These are phyloP conservation scores for Clarias gariepinus DNA, from an alignment of 2,113 vertebrate genomes.

Conservation along the genomic window DNA sequence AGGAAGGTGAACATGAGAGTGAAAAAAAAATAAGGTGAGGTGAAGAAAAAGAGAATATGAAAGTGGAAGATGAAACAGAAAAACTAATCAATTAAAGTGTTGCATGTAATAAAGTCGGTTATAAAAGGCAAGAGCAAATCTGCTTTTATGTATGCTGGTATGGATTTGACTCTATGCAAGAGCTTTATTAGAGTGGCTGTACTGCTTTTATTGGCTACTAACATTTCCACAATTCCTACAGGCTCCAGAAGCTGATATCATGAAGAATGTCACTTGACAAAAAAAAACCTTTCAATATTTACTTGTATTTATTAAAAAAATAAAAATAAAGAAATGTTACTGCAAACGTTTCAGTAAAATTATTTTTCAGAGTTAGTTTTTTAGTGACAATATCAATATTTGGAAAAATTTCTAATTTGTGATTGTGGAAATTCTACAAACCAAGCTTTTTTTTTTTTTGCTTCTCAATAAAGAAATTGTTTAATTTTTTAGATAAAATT, in stretches of 20 bases:
- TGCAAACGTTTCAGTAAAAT: not conserved
- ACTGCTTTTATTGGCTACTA: not conserved
- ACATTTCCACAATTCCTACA: not conserved
- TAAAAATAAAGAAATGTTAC: not conserved
- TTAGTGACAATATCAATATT: not conserved
- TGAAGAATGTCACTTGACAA: not conserved
- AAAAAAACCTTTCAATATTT: not conserved
- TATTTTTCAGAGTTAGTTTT: not conserved
- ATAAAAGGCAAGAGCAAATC: not conserved
- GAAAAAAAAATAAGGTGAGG: not conserved
- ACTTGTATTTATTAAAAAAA: not conserved
- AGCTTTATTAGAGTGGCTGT: not conserved
- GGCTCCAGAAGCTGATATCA: not conserved
- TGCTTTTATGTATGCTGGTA: not conserved
- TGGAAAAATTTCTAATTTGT: not conserved
- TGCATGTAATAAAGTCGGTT: not conserved
- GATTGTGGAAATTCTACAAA: not conserved
- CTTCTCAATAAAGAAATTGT: not conserved
- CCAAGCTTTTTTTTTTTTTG: not conserved
- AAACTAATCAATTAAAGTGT: not conserved
- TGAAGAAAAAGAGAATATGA: not conserved
- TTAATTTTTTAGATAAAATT: too few relatives aligned
- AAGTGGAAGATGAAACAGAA: not conserved
- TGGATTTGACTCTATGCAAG: not conserved
- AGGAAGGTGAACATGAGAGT: conserved; percentile 22